Base-by-base conservation (phyloP, 2,888 invertebrate species). In the Drosophila prostipennis region DNA sequence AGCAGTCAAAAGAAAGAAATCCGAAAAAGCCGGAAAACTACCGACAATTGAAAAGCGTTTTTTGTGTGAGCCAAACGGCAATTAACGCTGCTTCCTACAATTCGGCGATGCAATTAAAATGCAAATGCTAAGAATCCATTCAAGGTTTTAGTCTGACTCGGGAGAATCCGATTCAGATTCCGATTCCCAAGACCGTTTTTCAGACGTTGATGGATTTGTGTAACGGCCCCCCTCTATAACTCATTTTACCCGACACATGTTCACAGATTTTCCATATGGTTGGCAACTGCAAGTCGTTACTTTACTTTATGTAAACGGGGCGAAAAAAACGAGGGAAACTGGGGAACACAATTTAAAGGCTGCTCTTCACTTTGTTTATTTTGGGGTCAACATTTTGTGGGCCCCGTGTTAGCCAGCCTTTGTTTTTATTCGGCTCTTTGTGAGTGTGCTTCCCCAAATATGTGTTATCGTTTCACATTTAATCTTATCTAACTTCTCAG, bases 231-330 rank as follows among this genome's bases (percentile, higher is more conserved):
- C 54, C 64, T 53, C 26, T 58, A 57, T 64, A 69, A 58, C 57
- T 61, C 54, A 65, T 71, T 68, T 48, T 29, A 37, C 26, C 34
- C 61, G 46, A 71, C 78, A 81, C 74, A 79, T 84, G 79, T 67
- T 67, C 51, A 59, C 78, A 80, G 73, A 72, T 71, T 78, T 80
- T 65, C 86, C 79, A 82, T 86, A 79, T 86, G 86, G 71, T 71
- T 40, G 19, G 40, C 63, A 63, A 29, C 45, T 57, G 54, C 36
- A 54, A 77, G 63, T 67, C 53, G 32, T 72, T 67, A 65, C 54
- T 63, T 39, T 73, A 75, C 76, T 40, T 19, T 19, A 19, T 59
- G 54, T 49, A 36, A 53, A 16, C n/a, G 40, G 48, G 29, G 23
- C 19, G 19, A 19, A 26, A 19, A 43, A n/a, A 45, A 16, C 32